phyloP scores from a whole-genome alignment of 2,797 vertebrate species.

The Limosa lapponica region DNA sequence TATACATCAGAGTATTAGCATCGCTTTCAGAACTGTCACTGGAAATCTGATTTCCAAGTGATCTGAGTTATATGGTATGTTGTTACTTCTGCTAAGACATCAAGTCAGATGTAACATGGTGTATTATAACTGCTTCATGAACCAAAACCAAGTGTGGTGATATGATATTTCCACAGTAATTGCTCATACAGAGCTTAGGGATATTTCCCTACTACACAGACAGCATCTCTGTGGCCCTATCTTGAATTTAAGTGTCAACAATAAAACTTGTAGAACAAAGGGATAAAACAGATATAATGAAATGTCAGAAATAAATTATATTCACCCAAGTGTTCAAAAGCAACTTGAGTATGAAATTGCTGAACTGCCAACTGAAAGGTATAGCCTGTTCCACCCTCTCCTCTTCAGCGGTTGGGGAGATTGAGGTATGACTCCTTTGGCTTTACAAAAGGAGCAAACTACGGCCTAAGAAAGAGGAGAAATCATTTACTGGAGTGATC shows the following conservation, averaged over 20 bases:
- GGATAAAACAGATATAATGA: background rate
- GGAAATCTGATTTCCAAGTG: background rate
- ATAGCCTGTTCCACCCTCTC: background rate
- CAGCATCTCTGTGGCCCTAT: background rate
- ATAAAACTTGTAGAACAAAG: background rate
- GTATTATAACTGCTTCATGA: background rate
- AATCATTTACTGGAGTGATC: background rate
- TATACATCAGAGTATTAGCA: background rate
- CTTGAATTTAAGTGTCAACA: background rate
- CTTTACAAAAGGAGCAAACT: background rate
- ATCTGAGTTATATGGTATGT: background rate
- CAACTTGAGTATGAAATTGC: background rate
- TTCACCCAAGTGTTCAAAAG: background rate
- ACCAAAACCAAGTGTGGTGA: background rate
- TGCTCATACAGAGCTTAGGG: background rate
- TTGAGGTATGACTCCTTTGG: background rate
- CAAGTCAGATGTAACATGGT: background rate
- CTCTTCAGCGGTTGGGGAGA: background rate
- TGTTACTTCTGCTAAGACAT: background rate
- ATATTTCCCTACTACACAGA: background rate
- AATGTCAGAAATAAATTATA: background rate
- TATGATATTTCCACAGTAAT: background rate
- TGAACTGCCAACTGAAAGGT: background rate
- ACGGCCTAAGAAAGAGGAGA: background rate
- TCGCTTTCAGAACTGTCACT: background rate